These are phyloP conservation scores for Hirtodrosophila duncani DNA, from an alignment of 2,888 invertebrate genomes.

Conservation along the genomic window DNA sequence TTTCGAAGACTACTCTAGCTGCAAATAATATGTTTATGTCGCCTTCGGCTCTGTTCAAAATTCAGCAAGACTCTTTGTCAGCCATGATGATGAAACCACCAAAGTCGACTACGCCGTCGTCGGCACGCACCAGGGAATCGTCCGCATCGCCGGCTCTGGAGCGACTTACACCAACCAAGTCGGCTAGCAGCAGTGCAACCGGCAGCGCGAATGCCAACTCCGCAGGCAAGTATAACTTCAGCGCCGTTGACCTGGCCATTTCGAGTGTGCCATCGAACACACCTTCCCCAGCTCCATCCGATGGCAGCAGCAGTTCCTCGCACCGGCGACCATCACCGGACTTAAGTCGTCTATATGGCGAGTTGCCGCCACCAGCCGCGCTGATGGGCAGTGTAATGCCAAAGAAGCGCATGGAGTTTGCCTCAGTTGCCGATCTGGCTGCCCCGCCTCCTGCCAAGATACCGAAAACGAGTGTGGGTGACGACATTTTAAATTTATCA, in stretches of 20 bases:
- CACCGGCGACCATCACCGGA: conserved; percentile 76
- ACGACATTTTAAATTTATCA: conserved; percentile 76
- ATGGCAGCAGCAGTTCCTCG: conserved; percentile 73
- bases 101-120: conserved; percentile 77
- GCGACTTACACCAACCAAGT: conserved; percentile 76
- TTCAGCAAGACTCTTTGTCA: conserved; percentile 80
- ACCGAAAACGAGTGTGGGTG: conserved; percentile 79
- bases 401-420: conserved; percentile 78
- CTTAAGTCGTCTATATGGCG: conserved; percentile 75
- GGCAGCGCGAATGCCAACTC: conserved; percentile 47
- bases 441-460: conserved; percentile 81
- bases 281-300: conserved; percentile 74
- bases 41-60: conserved; percentile 84
- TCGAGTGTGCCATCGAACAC: conserved; percentile 77
- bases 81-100: conserved; percentile 81
- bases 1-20: conserved; percentile 86
- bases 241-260: conserved; percentile 78
- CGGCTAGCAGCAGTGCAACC: conserved; percentile 42
- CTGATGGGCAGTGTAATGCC: conserved; percentile 57
- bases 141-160: conserved; percentile 76
- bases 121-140: conserved; percentile 76
- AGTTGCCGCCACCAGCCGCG: conserved; percentile 68
- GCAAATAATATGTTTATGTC: conserved; percentile 89
- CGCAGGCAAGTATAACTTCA: conserved; percentile 77
- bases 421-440: conserved; percentile 78